Evolutionary conservation across 2,888 invertebrate genomes (phyloP).

Genomic region (Agrotis segetum): DNA sequence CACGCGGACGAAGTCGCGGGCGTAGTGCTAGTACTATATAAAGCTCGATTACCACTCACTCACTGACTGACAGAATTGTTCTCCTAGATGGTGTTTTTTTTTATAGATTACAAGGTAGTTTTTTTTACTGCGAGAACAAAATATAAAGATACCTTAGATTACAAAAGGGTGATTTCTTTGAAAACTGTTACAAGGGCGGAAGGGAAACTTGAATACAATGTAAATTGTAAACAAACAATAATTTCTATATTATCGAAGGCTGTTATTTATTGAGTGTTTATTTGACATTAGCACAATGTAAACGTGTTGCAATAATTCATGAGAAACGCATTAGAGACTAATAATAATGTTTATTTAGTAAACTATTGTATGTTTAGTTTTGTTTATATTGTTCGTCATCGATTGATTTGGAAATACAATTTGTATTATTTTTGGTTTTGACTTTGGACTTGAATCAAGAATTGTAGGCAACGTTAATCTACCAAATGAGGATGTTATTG

Average conservation of each 20-base stretch:
- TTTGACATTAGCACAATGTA: slow-evolving; percentile 22
- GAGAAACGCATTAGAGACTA: slow-evolving; percentile 35
- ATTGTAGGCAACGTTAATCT: not conserved
- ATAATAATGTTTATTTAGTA: slow-evolving; percentile 26
- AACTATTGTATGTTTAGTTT: not conserved
- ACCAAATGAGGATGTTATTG: too few species aligned
- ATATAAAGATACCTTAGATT: too few species aligned
- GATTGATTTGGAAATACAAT: slow-evolving; percentile 17
- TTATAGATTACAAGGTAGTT: too few species aligned
- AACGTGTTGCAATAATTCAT: slow-evolving; percentile 42
- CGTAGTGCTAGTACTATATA: too few species aligned
- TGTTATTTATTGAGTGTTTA: slow-evolving; percentile 33
- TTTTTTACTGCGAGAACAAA: too few species aligned
- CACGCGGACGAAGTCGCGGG: too few species aligned
- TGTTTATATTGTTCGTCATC: slow-evolving; percentile 12
- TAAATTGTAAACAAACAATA: slow-evolving; percentile 25
- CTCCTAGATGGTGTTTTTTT: too few species aligned
- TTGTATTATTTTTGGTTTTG: not conserved
- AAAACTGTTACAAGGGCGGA: slow-evolving; percentile 54
- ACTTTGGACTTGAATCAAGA: not conserved
- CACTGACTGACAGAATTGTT: too few species aligned
- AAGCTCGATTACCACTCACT: too few species aligned
- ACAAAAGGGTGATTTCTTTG: slow-evolving; percentile 18
- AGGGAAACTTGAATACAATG: slow-evolving; percentile 28
- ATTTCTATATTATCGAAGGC: slow-evolving; percentile 34